Conservation (phyloP, 2,113 vertebrate species). For the Chrysochloris asiatica region DNA sequence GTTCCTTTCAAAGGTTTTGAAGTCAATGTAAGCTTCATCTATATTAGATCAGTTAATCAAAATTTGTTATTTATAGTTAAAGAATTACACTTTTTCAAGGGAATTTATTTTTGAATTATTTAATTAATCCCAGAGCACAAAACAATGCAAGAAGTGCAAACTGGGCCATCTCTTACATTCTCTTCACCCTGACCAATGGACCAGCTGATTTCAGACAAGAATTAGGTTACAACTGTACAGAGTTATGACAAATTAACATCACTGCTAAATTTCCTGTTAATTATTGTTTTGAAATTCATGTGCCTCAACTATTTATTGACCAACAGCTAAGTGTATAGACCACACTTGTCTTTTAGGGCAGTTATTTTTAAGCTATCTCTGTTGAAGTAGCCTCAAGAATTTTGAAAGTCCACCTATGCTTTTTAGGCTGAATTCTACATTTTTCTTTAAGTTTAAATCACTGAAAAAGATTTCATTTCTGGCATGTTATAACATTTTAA, state of each 20-base stretch:
- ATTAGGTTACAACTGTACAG: not conserved
- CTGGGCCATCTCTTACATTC: not conserved
- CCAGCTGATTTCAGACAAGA: conserved; percentile 42
- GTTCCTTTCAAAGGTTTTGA: not conserved
- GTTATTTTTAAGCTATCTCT: no score
- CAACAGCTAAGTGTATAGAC: not conserved
- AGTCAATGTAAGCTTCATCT: not conserved
- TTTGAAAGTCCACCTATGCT: not conserved
- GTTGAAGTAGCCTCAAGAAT: not conserved
- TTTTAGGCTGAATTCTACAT: not conserved
- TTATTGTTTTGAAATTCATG: not conserved
- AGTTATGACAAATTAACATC: conserved; percentile 1
- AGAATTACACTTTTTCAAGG: not conserved
- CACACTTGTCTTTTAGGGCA: not conserved
- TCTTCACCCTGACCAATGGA: not conserved
- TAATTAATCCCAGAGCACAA: conserved; percentile 16
- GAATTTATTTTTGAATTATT: conserved; percentile 9
- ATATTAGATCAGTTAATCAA: not conserved
- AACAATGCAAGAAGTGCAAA: not conserved
- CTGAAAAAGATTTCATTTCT: conserved; percentile 42
- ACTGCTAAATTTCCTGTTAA: conserved; percentile 24
- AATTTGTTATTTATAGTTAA: not conserved
- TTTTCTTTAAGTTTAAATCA: conserved; percentile 16
- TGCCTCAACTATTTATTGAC: not conserved
- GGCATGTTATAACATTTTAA: conserved; percentile 26